phyloP scores from a whole-genome alignment of 1,140 invertebrate species.

The Halictus rubicundus region DNA sequence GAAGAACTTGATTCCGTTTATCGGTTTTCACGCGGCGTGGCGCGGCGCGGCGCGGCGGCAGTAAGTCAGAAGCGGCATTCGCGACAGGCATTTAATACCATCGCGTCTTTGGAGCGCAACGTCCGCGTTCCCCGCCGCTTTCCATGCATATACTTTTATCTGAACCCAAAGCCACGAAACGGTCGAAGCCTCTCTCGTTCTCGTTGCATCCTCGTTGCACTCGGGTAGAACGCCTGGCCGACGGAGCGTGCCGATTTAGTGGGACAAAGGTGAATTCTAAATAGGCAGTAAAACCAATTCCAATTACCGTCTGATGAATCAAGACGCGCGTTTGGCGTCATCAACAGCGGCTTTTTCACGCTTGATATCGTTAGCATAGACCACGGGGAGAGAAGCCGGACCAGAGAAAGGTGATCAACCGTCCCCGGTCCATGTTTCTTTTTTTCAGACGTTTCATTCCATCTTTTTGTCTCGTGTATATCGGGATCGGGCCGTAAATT shows the following conservation, averaged over 20 bases:
- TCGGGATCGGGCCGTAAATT: constrained; percentile 8
- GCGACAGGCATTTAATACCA: constrained; percentile 1
- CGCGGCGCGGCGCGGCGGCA: no score
- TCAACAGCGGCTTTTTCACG: constrained; percentile 31
- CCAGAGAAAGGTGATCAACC: constrained; percentile 27
- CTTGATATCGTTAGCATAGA: constrained; percentile 42
- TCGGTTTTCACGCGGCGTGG: no score
- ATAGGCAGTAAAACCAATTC: constrained; percentile 21
- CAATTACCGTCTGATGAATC: constrained; percentile 43
- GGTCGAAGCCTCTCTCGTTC: not conserved
- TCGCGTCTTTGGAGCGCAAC: not conserved
- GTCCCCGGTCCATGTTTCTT: no score
- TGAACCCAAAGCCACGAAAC: not conserved
- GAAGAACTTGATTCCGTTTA: no score
- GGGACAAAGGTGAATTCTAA: constrained; percentile 18
- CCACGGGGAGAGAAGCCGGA: not conserved
- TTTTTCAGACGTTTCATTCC: not conserved
- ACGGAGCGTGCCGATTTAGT: not conserved
- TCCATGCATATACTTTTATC: constrained; percentile 15
- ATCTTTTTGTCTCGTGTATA: not conserved
- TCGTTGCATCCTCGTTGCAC: not conserved
- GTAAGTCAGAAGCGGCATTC: no score
- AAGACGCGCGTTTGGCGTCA: constrained; percentile 34
- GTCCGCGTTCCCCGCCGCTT: constrained; percentile 8
- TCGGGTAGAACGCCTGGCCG: no score